Percentiles rank a stretch among this genome's conserved stretches.
These are phyloP conservation scores for Pterocles gutturalis DNA, from an alignment of 2,113 vertebrate species.

Conservation along the genomic window DNA sequence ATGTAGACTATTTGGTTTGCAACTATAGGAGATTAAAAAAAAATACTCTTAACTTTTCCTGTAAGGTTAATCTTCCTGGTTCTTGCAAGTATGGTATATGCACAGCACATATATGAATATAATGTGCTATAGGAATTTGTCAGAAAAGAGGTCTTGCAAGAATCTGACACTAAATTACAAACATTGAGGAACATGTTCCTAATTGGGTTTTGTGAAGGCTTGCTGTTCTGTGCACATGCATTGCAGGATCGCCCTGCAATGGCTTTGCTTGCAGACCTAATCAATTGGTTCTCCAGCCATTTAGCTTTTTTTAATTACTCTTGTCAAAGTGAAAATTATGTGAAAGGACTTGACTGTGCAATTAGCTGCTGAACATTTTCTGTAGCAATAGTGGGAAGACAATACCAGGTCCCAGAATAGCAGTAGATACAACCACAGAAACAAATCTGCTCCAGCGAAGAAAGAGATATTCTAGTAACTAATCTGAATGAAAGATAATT, in stretches of 20 bases:
- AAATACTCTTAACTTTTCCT: neutral
- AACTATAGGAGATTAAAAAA: neutral
- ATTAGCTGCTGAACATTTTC: constrained; percentile 59
- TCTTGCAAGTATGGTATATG: neutral
- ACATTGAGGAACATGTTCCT: neutral
- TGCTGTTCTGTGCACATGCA: neutral
- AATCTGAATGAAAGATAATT: constrained; percentile 43
- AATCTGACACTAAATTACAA: neutral
- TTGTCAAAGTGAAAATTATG: constrained; percentile 65
- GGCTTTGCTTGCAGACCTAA: constrained; percentile 59
- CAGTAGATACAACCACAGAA: constrained; percentile 34
- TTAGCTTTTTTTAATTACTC: constrained; percentile 71
- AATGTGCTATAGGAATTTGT: neutral
- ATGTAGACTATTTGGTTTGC: neutral
- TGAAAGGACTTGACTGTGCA: constrained; percentile 68
- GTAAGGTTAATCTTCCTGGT: neutral
- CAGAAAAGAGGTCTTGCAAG: neutral
- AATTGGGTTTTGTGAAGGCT: neutral
- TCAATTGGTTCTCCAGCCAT: constrained; percentile 45
- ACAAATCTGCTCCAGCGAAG: constrained; percentile 4
- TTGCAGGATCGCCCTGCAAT: neutral
- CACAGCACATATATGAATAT: neutral
- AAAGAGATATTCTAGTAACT: constrained; percentile 48
- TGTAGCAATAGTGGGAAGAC: constrained; percentile 33
- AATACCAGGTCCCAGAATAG: constrained; percentile 63